Evolutionary conservation across 37 sponge, comb jelly and placozoan genomes (phyloP), one percentile per base, ranked within the genome.

Genomic region (Spongilla lacustris): DNA sequence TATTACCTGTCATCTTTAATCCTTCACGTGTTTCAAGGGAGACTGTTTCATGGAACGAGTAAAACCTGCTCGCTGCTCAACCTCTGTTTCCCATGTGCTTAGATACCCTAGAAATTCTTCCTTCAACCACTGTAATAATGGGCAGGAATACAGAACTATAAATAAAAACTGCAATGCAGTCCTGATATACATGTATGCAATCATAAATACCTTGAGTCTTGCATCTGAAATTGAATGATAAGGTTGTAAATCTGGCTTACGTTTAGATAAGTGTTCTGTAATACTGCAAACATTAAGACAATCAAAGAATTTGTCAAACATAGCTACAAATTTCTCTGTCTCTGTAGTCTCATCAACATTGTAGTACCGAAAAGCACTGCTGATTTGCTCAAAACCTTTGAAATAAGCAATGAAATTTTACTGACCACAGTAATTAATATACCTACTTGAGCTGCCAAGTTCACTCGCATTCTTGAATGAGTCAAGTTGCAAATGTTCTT

Each of bases 381-480:
- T 22, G 81, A 69, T 69, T 34, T 10, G 69, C 81, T 81, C 9
- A 81, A 37, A 34, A 81, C 81, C 81, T 81, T 28, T 23, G 41
- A 46, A 14, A n/a, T 69, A 69, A 28, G 70, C 27, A 69, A 69
- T 69, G 70, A 27, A 69, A 69, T 69, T 28, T 28, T 27, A 69
- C 27, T 69, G 70, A 69, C 3, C 8, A 8, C 70, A 28, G 25
- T 27, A n/a, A 69, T 2, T 28, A 27, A 69, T 27, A 69, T 69
- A 69, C 70, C 9, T 8, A 81, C 81, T 70, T 81, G 81, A 32
- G 71, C 81, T 22, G 71, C 81, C 0, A 81, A 46, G 33, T 81
- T 68, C 24, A 84, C 68, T 23, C 75, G 25, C 75, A 84, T 84
- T 4, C 76, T n/a, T 25, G 77, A 75, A 84, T 28, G 76, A 83